phyloP scores from a whole-genome alignment of 53 echinoderm and acorn worm genomes.

The Antedon mediterranea region DNA sequence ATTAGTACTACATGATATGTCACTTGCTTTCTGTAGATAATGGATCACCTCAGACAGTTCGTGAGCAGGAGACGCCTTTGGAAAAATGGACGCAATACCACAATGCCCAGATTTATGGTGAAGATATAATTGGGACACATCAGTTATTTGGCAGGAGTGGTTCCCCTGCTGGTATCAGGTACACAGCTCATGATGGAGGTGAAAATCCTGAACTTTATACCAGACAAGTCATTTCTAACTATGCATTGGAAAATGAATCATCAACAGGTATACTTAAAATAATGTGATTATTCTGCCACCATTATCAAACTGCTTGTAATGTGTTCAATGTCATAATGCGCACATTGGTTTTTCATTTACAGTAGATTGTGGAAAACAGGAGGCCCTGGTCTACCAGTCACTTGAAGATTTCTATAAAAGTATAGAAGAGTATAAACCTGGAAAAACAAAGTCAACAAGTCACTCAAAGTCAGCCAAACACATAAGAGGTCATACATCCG shows the following conservation, averaged over 20 bases:
- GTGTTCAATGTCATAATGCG: too few species aligned
- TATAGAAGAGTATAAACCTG: constrained; percentile 59
- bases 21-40: constrained; percentile 2
- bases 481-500: constrained; percentile 3
- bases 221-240: constrained; percentile 52
- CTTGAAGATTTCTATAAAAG: constrained; percentile 64
- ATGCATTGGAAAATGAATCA: not conserved
- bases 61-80: constrained; percentile 38
- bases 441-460: constrained; percentile 9
- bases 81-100: constrained; percentile 68
- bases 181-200: constrained; percentile 26
- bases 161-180: constrained; percentile 30
- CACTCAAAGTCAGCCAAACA: not conserved
- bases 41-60: not conserved
- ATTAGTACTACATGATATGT: too few species aligned
- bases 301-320: too few species aligned
- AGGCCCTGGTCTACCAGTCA: constrained; percentile 35
- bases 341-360: not conserved
- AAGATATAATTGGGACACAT: constrained; percentile 30
- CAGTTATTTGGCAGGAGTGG: constrained; percentile 37
- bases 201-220: constrained; percentile 64
- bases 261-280: not conserved
- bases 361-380: not conserved
- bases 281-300: too few species aligned
- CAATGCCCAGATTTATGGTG: constrained; percentile 31